Evolutionary conservation across 2,113 vertebrate species (phyloP), one percentile per base, ranked within the genome.

Genomic region (Rhinoptilus africanus): DNA sequence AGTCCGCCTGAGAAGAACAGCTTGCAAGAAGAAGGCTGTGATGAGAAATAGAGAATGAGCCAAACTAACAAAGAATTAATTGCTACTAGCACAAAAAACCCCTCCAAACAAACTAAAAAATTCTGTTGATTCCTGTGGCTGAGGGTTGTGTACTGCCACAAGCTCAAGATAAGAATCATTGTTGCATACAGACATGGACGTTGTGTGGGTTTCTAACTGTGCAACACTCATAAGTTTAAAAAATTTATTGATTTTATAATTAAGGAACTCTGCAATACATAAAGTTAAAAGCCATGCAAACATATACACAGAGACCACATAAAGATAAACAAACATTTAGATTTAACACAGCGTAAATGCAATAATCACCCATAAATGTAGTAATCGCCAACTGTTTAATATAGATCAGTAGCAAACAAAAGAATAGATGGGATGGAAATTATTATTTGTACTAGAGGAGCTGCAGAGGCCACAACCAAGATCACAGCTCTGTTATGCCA

Each of bases 351-450:
- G 72, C 83, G 15, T 95, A 96, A 97, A 92, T 88, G 91, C 89
- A 94, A 89, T 96, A 96, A 97, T 97, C 96, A 89, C 87, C 96
- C 92, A 87, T 95, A 95, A 97, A 96, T 47, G 93, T 74, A 88
- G 95, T 96, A 87, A 97, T 97, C 95, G 11, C 91, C 93, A 96
- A 89, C 82, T 96, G 95, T 96, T 97, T 95, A 96, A 97, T 96
- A 96, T 85, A 96, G 95, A 95, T 78, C 97, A 89, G 92, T 59
- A 77, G 96, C 92, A 96, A 97, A 96, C 94, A 95, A 94, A 96
- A 95, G 96, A 96, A 94, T 56, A 95, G 91, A 95, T 95, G 94
- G 94, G 66, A 95, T 96, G 91, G 92, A 96, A 96, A 97, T 96
- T 89, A 95, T 96, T 97, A 92, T 97, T 96, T 96, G 94, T 83